Evolutionary conservation across 2,888 invertebrate genomes (phyloP).

Genomic region (Agonopterix arenella): DNA sequence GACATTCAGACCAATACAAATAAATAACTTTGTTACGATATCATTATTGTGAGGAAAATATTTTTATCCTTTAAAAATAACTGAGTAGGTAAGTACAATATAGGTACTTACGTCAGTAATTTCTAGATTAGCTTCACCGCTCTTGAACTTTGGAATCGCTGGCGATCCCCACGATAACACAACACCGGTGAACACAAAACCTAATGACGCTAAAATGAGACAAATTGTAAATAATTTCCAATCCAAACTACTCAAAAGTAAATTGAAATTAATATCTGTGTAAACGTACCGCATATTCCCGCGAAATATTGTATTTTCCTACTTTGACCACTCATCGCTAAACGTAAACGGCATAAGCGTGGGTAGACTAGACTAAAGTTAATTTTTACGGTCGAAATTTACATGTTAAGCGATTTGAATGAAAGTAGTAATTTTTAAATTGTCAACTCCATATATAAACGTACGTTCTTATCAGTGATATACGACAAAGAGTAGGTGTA

Average conservation of each 20-base stretch:
- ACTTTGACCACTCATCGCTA: slow-evolving; percentile 10
- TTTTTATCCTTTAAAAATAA: neutral
- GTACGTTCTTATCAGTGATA: neutral
- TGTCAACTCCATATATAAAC: neutral
- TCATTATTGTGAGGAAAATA: no score
- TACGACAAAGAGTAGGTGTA: neutral
- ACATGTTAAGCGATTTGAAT: no score
- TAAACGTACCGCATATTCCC: slow-evolving; percentile 57
- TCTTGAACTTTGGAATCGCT: slow-evolving; percentile 70
- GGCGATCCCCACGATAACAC: slow-evolving; percentile 74
- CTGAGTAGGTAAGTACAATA: no score
- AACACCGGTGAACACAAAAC: slow-evolving; percentile 65
- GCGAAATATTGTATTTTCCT: slow-evolving; percentile 64
- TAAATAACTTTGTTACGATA: no score
- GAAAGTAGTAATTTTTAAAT: neutral
- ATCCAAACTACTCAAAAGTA: neutral
- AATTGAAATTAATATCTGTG: neutral
- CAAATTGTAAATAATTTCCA: no score
- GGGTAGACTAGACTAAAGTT: no score
- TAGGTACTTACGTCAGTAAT: slow-evolving; percentile 62
- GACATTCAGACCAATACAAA: no score
- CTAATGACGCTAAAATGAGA: slow-evolving; percentile 49
- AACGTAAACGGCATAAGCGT: neutral
- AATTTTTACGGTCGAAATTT: no score
- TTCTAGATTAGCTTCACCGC: slow-evolving; percentile 49